Evolutionary conservation across 2,888 invertebrate genomes (phyloP).

Genomic region (Pterostichus niger): DNA sequence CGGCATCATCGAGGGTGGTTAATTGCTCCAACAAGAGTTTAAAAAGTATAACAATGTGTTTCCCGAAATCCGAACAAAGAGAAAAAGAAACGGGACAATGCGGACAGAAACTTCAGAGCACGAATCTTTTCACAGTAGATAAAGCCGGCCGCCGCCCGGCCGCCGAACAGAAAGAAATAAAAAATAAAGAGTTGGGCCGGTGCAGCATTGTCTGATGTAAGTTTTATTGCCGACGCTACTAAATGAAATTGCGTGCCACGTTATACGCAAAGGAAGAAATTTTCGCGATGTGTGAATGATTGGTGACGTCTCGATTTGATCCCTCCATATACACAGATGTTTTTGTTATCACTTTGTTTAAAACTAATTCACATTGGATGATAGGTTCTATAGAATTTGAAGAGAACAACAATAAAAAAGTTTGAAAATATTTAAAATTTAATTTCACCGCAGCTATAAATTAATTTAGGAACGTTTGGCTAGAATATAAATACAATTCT

Average conservation of each 20-base stretch:
- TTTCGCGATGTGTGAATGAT: constrained; percentile 18
- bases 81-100: constrained; percentile 30
- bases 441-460: too few relatives aligned
- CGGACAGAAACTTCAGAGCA: constrained; percentile 40
- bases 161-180: constrained; percentile 46
- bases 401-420: too few relatives aligned
- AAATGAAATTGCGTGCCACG: constrained; percentile 56
- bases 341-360: too few relatives aligned
- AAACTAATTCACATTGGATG: too few relatives aligned
- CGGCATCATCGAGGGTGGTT: constrained; percentile 55
- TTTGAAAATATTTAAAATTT: too few relatives aligned
- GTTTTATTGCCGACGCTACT: constrained; percentile 62
- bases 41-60: constrained; percentile 67
- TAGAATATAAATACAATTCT: too few relatives aligned
- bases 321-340: not conserved
- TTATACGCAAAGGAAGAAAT: not conserved
- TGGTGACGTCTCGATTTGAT: not conserved
- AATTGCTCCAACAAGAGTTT: constrained; percentile 67
- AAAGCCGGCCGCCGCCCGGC: constrained; percentile 12
- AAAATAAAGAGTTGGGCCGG: constrained; percentile 56
- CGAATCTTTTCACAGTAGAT: constrained; percentile 63
- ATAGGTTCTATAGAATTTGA: too few relatives aligned
- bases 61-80: constrained; percentile 61
- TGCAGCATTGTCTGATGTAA: constrained; percentile 63
- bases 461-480: too few relatives aligned